These are phyloP conservation scores for Platerodrilus igneus DNA, from an alignment of 2,888 invertebrate species.

Conservation along the genomic window DNA sequence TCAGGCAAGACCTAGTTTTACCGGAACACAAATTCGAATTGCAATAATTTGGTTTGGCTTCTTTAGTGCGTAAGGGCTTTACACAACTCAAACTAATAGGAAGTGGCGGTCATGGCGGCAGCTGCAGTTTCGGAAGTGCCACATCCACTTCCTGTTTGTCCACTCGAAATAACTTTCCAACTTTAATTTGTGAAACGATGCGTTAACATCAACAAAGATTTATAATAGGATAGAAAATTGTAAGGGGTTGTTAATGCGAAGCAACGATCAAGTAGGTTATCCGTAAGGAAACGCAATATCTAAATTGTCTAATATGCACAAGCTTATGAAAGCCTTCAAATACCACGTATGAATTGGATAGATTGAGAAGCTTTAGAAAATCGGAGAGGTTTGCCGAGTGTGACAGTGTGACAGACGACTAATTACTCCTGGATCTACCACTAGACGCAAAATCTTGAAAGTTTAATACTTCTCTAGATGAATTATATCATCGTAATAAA, in stretches of 20 bases:
- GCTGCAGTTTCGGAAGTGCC: constrained; percentile 25
- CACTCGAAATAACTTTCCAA: constrained; percentile 19
- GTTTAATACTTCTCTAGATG: too few species aligned
- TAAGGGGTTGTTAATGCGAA: constrained; percentile 6
- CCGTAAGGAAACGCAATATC: constrained; percentile 21
- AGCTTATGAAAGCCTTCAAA: constrained; percentile 18
- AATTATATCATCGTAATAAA: not conserved
- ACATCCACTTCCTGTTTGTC: constrained; percentile 25
- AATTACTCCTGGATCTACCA: too few species aligned
- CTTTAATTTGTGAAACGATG: constrained; percentile 18
- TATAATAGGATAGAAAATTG: constrained; percentile 18
- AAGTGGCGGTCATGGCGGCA: constrained; percentile 21
- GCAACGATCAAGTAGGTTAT: constrained; percentile 23
- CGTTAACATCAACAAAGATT: constrained; percentile 15
- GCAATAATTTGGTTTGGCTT: constrained; percentile 15
- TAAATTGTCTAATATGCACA: constrained; percentile 21
- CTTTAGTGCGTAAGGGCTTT: constrained; percentile 8
- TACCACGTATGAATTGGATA: constrained; percentile 11
- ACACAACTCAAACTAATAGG: constrained; percentile 9
- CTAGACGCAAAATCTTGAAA: too few species aligned
- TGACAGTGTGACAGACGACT: constrained; percentile 21
- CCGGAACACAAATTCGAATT: constrained; percentile 9
- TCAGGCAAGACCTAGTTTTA: constrained; percentile 12
- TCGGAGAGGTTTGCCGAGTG: constrained; percentile 19
- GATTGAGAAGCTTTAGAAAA: constrained; percentile 20